Conservation (phyloP, 2,888 invertebrate genomes). For the Rhaphigaster nebulosa region DNA sequence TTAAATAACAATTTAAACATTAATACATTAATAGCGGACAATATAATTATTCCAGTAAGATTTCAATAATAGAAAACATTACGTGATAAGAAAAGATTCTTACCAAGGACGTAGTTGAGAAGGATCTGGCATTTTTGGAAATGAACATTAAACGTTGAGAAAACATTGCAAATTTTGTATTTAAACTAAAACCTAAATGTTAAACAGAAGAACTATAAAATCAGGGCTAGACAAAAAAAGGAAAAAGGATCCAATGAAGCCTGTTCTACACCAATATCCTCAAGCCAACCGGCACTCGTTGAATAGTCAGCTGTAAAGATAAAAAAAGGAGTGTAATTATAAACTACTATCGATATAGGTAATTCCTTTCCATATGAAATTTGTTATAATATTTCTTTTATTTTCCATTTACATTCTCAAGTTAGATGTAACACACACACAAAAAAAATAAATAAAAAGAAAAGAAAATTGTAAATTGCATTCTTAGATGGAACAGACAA, state of each 20-base stretch:
- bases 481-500: no score
- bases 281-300: background rate
- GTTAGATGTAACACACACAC: background rate
- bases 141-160: slow-evolving; percentile 21
- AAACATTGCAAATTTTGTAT: background rate
- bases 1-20: background rate
- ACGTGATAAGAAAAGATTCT: slow-evolving; percentile 12
- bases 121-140: slow-evolving; percentile 11
- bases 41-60: background rate
- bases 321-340: slow-evolving; percentile 5
- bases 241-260: background rate
- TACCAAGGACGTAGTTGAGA: slow-evolving; percentile 35
- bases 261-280: background rate
- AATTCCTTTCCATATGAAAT: background rate
- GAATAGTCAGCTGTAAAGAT: background rate
- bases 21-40: background rate
- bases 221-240: background rate
- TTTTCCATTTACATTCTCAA: background rate
- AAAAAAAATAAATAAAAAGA: background rate
- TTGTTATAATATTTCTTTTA: background rate
- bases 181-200: background rate
- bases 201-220: background rate
- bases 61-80: background rate
- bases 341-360: background rate
- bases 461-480: no score